Evolutionary conservation across 2,113 vertebrate species (phyloP).

Genomic region (Rhabdornis inornatus): DNA sequence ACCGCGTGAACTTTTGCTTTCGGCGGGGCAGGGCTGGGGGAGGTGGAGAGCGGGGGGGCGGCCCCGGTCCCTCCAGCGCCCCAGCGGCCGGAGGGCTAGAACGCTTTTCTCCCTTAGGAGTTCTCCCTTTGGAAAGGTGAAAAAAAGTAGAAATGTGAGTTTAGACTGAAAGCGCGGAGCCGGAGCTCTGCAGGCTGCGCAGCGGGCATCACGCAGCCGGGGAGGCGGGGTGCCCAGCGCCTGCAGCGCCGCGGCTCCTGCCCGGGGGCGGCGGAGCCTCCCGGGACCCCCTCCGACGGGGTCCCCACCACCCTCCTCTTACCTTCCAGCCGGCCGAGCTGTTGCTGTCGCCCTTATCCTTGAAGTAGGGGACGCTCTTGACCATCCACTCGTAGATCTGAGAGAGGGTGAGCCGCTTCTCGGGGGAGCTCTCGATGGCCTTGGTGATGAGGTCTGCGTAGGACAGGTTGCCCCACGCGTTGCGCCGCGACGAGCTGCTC

Average conservation of each 20-base stretch:
- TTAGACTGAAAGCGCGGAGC: background rate
- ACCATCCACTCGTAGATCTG: slow-evolving; percentile 99
- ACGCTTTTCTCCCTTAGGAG: background rate
- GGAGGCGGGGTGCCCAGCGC: background rate
- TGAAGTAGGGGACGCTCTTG: slow-evolving; percentile 95
- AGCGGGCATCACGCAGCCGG: background rate
- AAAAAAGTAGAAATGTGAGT: background rate
- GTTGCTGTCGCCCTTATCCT: slow-evolving; percentile 90
- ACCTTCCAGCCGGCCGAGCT: slow-evolving; percentile 92
- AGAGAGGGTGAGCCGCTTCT: slow-evolving; percentile 92
- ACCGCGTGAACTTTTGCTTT: slow-evolving; percentile 50
- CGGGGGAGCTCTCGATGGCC: slow-evolving; percentile 94
- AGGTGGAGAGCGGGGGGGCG: background rate
- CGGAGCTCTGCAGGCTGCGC: background rate
- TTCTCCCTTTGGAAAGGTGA: background rate
- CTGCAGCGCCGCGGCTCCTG: background rate
- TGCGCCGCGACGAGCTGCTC: slow-evolving; percentile 93
- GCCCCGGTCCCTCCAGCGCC: background rate
- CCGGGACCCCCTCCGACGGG: background rate
- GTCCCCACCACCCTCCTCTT: slow-evolving; percentile 8
- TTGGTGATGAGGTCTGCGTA: slow-evolving; percentile 98
- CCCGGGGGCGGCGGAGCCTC: background rate
- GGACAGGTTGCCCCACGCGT: slow-evolving; percentile 97
- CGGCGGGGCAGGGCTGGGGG: background rate
- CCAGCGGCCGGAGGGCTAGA: background rate